Conservation (phyloP, 2,888 invertebrate genomes). For the Caenorhabditis afra region DNA sequence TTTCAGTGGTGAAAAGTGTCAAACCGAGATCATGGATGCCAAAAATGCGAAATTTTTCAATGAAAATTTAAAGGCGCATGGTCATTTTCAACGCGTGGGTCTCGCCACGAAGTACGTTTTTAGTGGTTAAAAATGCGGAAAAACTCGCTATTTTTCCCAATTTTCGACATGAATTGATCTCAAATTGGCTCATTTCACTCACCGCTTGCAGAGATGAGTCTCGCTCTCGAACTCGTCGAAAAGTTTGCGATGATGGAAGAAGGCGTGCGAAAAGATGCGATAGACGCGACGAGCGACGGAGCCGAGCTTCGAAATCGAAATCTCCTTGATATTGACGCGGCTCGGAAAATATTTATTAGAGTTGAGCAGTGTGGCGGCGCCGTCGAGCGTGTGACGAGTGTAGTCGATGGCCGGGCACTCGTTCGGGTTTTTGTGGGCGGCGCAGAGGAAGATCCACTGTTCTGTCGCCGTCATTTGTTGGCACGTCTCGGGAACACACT, state of each 20-base stretch:
- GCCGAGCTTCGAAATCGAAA: constrained; percentile 97
- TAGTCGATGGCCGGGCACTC: constrained; percentile 99
- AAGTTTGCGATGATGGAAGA: constrained; percentile 95
- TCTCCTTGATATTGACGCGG: constrained; percentile 98
- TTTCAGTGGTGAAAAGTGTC: too few species aligned
- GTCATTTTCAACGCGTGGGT: too few species aligned
- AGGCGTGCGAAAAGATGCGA: constrained; percentile 99
- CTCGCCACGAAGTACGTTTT: too few species aligned
- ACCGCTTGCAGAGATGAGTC: constrained; percentile 67
- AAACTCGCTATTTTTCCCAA: too few species aligned
- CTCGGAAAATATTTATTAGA: constrained; percentile 99
- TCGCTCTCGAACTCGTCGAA: constrained; percentile 95
- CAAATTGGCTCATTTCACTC: constrained; percentile 70
- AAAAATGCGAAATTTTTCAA: too few species aligned
- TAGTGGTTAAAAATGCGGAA: too few species aligned
- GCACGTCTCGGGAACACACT: constrained; percentile 94
- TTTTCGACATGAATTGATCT: too few species aligned
- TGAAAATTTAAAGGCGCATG: too few species aligned
- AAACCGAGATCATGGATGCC: too few species aligned
- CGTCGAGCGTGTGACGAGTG: constrained; percentile 97
- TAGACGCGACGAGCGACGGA: constrained; percentile 98
- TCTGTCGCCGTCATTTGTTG: constrained; percentile 99
- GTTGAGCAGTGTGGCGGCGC: constrained; percentile 97
- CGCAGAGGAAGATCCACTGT: constrained; percentile 99
- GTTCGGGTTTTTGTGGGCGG: constrained; percentile 99